Evolutionary conservation across 2,888 invertebrate genomes (phyloP), one percentile per base, ranked within the genome.

Genomic region (Hoplodrina ambigua): DNA sequence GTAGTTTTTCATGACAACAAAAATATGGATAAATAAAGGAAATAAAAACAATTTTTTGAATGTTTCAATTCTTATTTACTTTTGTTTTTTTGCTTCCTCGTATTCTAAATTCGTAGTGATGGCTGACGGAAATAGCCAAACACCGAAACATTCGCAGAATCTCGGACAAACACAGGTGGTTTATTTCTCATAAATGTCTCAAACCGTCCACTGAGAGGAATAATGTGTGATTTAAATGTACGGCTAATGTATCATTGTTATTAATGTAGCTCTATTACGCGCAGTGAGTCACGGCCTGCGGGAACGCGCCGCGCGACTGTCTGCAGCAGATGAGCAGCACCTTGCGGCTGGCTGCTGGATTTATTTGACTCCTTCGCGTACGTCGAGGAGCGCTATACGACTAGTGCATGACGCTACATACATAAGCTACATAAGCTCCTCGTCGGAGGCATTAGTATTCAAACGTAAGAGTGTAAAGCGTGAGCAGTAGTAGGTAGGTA

Each of bases 171-270:
- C 59, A 73, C 76, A 78, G 78, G 73, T 76, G 75, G 65, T 66
- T 59, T 72, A 62, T 72, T 72, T 72, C 75, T 46, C 61, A 70
- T 75, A 76, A 70, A 77, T 49, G 71, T 77, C 62, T 72, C 55
- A 56, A 59, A 59, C 33, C 72, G 50, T 78, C 78, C 73, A 62
- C 62, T 50, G 41, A 49, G 19, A 59, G 53, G 52, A 67, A 57
- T 78, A 60, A 50, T 63, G 66, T 52, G 55, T 30, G 73, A 72
- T 72, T 57, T 63, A 63, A 50, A 57, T 68, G 50, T 44, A 53
- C 53, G 37, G 55, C 37, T 73, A 67, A 67, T 73, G 57, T 67
- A 76, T 62, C 78, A 55, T 46, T 64, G 57, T 46, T 59, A 50
- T 53, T n/a, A 62, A 72, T 66, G 60, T 59, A 19, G 58, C 11